Evolutionary conservation across 2,797 vertebrate genomes (phyloP), one percentile per base, ranked within the genome.

Genomic region (Sitta carolinensis): DNA sequence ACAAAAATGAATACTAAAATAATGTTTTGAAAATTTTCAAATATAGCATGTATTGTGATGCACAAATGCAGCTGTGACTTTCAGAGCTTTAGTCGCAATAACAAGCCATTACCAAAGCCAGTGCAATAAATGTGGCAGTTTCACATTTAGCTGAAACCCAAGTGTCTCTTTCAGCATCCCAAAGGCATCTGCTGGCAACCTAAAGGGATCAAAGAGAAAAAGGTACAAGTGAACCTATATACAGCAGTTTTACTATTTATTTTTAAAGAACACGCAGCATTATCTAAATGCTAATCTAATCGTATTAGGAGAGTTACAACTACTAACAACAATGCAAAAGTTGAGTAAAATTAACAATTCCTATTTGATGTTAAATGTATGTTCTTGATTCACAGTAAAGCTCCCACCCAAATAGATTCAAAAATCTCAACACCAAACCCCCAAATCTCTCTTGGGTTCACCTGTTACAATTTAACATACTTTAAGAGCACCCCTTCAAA

Each of bases 161-260:
- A 48, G 68, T 97, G 86, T 98, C 98, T 95, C 97, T 97, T 0
- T 97, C 43, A 34, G 29, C 80, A 48, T 98, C 98, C 98, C 98
- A 98, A 76, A 98, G 93, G 84, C 97, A 98, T 87, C 97, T 97
- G 95, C 98, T 98, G 95, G 95, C 97, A 80, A 98, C 90, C 98
- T 98, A 77, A 48, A 72, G 43, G 47, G 79, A 80, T 93, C 59
- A 93, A 86, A 93, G 76, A 82, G 23, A 83, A 88, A 67, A 74
- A 80, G 66, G 42, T 54, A 80, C 42, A 52, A 72, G 32, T 82
- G 8, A 82, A 61, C 25, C 40, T 67, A 43, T 30, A 47, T 10
- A 26, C 11, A 70, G 40, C 22, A 43, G 30, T 4, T 85, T 61
- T 38, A 58, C 4, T 59, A 21, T 32, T 70, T 85, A 48, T 62